Conservation (phyloP, 2,113 vertebrate genomes). For the Nycticryphes semicollaris region DNA sequence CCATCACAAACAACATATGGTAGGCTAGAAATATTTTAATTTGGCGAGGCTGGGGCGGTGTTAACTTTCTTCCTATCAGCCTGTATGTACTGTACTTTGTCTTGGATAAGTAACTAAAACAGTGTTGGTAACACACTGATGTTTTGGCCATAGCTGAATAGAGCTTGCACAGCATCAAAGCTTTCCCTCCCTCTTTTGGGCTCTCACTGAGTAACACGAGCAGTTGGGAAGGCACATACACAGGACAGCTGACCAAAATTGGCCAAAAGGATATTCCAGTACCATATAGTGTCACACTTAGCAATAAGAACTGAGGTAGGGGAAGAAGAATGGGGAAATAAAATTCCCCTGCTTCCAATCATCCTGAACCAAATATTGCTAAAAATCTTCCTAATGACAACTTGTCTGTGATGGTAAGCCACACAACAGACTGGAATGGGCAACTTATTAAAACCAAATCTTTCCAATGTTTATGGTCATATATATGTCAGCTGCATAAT, state of each 20-base stretch:
- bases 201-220: not conserved
- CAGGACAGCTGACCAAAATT: not conserved
- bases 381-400: not conserved
- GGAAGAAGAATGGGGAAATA: not conserved
- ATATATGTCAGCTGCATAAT: not conserved
- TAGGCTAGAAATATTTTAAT: not conserved
- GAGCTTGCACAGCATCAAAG: not conserved
- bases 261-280: not conserved
- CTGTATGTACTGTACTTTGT: not conserved
- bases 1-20: not conserved
- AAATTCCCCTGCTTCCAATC: not conserved
- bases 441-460: not conserved
- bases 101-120: not conserved
- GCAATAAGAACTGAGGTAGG: not conserved
- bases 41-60: not conserved
- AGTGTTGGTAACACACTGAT: not conserved
- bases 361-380: not conserved
- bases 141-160: not conserved
- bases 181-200: not conserved
- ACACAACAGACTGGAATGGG: not conserved
- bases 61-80: not conserved
- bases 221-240: not conserved
- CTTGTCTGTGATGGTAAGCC: not conserved
- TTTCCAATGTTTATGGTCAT: not conserved
- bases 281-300: not conserved